phyloP scores from a whole-genome alignment of 2,797 vertebrate species.

The Squalus acanthias region DNA sequence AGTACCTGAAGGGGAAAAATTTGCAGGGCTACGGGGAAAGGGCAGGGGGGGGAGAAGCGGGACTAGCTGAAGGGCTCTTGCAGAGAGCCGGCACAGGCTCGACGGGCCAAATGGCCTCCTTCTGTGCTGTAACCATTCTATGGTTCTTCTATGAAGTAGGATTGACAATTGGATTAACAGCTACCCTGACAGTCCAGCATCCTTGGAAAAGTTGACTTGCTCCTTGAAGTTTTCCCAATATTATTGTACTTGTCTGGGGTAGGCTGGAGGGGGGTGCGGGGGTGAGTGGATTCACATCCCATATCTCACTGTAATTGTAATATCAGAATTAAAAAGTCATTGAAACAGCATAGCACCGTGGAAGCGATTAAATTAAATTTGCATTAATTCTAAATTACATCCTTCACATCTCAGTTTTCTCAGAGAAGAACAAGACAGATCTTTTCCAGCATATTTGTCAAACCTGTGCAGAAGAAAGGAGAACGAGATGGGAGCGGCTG shows the following conservation, averaged over 20 bases:
- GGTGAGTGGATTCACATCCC: no score
- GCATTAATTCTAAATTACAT: not conserved
- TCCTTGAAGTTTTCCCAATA: not conserved
- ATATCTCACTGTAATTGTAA: not conserved
- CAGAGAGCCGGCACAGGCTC: no score
- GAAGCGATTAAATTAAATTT: slow-evolving; percentile 2
- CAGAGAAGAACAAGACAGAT: not conserved
- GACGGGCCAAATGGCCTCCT: no score
- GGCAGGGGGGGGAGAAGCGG: no score
- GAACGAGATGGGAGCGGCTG: not conserved
- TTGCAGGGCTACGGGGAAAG: no score
- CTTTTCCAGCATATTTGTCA: not conserved
- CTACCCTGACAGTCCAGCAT: not conserved
- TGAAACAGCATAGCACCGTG: not conserved
- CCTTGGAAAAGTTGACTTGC: not conserved
- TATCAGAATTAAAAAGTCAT: not conserved
- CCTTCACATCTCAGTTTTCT: not conserved
- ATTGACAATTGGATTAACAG: not conserved
- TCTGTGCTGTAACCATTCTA: no score
- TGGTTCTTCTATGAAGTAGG: no score
- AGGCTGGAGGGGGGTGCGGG: not conserved
- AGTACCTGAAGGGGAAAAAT: no score
- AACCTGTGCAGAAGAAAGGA: not conserved
- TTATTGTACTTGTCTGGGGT: not conserved
- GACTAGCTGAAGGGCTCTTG: no score